Evolutionary conservation across 2,888 invertebrate genomes (phyloP), one percentile per base, ranked within the genome.

Genomic region (Drosophila mercatorum): DNA sequence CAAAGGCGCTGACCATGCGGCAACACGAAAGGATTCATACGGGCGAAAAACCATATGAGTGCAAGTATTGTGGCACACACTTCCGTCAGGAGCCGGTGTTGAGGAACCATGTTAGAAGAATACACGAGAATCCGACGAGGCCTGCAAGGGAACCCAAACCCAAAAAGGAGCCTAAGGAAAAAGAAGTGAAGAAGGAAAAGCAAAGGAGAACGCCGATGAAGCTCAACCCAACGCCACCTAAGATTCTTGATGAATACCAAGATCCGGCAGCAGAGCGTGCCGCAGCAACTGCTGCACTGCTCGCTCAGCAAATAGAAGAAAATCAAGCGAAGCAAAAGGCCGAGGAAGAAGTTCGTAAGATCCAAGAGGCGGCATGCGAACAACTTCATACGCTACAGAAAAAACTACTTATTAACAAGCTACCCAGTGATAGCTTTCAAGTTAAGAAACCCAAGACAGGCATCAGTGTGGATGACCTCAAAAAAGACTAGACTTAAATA

Each of bases 1-100:
- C 91, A 5, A 92, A 92, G 64, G 88, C 91, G 6, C 92, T 92
- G 65, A 92, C 6, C 65, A 92, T 8, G 7, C 90, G 91, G 7
- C 91, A 92, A 71, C 92, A 92, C 46, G 91, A 92, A 72, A 91
- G 90, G 83, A 92, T 89, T 0, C 92, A 92, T 52, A 92, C 92
- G 0, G 92, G 92, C 0, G 92, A 92, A 52, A 92, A 91, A 34
- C 92, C 92, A 0, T 92, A 90, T 62, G 88, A 78, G 22, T 92
- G 92, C 55, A 79, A 80, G 5, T 72, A 85, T 5, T 92, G 92
- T 51, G 86, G 84, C 10, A 91, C 86, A 61, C 81, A 83, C 14
- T 92, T 92, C 65, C 92, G n/a, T 0, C 92, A 92, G 68, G 81
- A 85, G 52, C 88, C 89, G 38, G 90, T 91, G 10, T 66, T 92